These are phyloP conservation scores for Myotis lucifugus DNA, from an alignment of 2,113 vertebrate genomes.

Conservation along the genomic window DNA sequence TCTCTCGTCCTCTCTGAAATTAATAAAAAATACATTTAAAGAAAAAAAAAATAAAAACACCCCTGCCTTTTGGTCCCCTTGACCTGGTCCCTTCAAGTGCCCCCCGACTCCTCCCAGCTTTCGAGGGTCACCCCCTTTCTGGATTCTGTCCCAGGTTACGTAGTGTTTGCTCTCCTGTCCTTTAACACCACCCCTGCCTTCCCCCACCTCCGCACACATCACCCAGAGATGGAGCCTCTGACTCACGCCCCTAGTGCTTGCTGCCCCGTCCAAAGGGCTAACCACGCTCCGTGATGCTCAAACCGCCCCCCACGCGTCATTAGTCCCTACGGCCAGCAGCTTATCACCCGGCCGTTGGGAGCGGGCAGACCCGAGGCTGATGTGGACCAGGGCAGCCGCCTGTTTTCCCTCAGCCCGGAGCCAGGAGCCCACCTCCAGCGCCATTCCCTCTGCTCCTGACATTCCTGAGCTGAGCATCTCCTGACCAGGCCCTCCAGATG, in stretches of 20 bases:
- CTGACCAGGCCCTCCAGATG: constrained; percentile 56
- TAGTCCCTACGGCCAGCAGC: background rate
- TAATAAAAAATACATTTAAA: too few relatives aligned
- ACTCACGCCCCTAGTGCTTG: background rate
- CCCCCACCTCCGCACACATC: background rate
- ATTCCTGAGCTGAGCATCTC: constrained; percentile 63
- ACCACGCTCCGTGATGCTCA: background rate
- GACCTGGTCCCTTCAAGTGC: background rate
- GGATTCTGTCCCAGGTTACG: background rate
- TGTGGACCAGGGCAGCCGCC: background rate
- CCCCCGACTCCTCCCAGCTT: background rate
- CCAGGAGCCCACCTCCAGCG: background rate
- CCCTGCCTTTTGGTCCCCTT: background rate
- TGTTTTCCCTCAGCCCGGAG: background rate
- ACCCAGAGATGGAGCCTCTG: background rate
- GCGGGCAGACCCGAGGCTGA: background rate
- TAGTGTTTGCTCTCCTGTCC: background rate
- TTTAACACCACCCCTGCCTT: background rate
- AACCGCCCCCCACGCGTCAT: background rate
- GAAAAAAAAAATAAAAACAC: too few relatives aligned
- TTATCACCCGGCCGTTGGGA: background rate
- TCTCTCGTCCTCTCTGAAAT: too few relatives aligned
- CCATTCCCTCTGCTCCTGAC: constrained; percentile 43
- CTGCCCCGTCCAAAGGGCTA: background rate
- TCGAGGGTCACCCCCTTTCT: background rate